Percentiles rank a stretch among this genome's conserved stretches.
phyloP scores from a whole-genome alignment of 2,888 invertebrate genomes.

The Saturnia japonica region DNA sequence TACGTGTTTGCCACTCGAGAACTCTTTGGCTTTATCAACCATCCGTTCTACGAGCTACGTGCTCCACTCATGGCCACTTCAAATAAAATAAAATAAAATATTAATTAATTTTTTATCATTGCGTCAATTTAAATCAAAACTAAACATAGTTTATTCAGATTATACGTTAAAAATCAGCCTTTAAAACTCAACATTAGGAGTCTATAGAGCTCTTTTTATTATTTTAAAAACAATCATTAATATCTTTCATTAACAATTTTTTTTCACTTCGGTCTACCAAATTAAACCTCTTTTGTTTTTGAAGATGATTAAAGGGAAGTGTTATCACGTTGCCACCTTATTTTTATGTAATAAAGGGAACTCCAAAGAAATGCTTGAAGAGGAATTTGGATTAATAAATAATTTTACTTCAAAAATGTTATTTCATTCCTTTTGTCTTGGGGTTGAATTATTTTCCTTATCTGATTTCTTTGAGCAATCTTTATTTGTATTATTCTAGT shows the following conservation, averaged over 20 bases:
- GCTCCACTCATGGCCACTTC: no score
- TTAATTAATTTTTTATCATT: no score
- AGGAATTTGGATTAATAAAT: background rate
- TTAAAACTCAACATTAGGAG: background rate
- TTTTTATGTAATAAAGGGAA: slow-evolving; percentile 8
- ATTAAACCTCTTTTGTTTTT: slow-evolving; percentile 1
- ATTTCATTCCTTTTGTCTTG: slow-evolving; percentile 1
- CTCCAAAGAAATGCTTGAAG: background rate
- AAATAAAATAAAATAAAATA: no score
- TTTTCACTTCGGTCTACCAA: background rate
- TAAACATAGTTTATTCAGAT: background rate
- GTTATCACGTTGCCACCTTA: slow-evolving; percentile 8
- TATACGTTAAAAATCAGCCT: background rate
- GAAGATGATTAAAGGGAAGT: slow-evolving; percentile 8
- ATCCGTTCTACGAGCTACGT: no score
- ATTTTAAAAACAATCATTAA: background rate
- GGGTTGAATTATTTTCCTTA: background rate
- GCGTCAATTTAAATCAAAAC: no score
- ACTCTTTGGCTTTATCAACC: no score
- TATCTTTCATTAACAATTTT: background rate
- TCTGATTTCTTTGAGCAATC: background rate
- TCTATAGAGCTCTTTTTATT: background rate
- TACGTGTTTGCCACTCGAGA: no score
- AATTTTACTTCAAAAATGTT: slow-evolving; percentile 1
- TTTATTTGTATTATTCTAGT: background rate